Evolutionary conservation across 2,113 vertebrate species (phyloP).

Genomic region (Cariama cristata): DNA sequence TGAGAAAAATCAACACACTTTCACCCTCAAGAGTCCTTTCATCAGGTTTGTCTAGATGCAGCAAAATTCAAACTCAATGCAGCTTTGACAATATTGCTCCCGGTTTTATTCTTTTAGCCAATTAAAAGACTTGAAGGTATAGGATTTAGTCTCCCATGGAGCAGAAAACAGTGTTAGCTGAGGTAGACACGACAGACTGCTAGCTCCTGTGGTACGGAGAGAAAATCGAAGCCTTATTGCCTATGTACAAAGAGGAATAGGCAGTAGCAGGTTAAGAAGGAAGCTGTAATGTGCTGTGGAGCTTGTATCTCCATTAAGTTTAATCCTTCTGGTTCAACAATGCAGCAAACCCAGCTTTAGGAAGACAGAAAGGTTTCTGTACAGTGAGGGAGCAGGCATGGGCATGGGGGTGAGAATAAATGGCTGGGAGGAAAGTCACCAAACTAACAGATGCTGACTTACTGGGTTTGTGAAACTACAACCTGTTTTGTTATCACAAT

Average conservation of each 20-base stretch:
- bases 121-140: background rate
- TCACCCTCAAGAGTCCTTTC: background rate
- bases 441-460: background rate
- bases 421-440: background rate
- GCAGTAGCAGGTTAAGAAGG: background rate
- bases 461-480: background rate
- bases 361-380: background rate
- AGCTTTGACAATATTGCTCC: background rate
- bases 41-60: background rate
- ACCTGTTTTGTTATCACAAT: background rate
- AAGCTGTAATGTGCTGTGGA: background rate
- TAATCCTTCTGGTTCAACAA: background rate
- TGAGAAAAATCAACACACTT: background rate
- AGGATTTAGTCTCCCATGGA: background rate
- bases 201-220: background rate
- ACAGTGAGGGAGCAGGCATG: background rate
- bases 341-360: background rate
- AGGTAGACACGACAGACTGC: background rate
- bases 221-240: background rate
- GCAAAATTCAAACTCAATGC: background rate
- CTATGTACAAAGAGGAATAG: fast-evolving
- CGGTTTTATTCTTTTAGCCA: background rate
- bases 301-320: background rate
- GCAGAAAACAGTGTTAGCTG: background rate
- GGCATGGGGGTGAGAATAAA: background rate